Evolutionary conservation across 2,113 vertebrate species (phyloP), one percentile per base, ranked within the genome.

Genomic region (Ahaetulla prasina): DNA sequence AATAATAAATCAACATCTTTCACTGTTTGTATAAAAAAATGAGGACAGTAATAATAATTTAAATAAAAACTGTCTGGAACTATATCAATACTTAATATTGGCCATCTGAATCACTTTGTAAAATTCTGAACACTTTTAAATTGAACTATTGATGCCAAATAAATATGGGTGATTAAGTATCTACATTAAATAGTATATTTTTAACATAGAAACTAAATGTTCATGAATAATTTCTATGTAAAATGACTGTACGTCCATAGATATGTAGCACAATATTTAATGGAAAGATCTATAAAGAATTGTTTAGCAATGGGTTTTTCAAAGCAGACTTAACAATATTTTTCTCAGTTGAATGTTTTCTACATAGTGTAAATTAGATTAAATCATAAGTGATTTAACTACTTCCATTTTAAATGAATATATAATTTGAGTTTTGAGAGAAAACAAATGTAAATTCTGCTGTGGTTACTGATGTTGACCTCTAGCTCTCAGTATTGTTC

Each of bases 391-490:
- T 63, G 3, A 85, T 86, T 91, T 22, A 57, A 30, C 89, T 60
- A 80, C 87, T 47, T 96, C 80, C 93, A 93, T 93, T 94, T 89
- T 94, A 97, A 97, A 96, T 97, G 95, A 91, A 96, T 96, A 97
- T 92, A 91, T 97, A 97, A 97, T 96, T 89, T 94, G 74, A 97
- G 96, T 97, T 98, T 96, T 96, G 91, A 97, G 95, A 97, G 97
- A 96, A 97, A 98, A 97, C 94, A 97, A 97, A 97, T 97, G 93
- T 96, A 96, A 87, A 22, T 98, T 98, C 98, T 94, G 91, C 96
- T 94, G 91, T 93, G 57, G 63, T 95, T 97, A 97, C 95, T 98
- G 97, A 92, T 95, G 94, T 92, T 95, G 93, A 97, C 94, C 97
- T 96, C 94, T 95, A 95, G 88, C 93, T 97, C 97, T 97, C 97